phyloP scores from a whole-genome alignment of 2,113 vertebrate genomes.

The Chaetura pelagica region DNA sequence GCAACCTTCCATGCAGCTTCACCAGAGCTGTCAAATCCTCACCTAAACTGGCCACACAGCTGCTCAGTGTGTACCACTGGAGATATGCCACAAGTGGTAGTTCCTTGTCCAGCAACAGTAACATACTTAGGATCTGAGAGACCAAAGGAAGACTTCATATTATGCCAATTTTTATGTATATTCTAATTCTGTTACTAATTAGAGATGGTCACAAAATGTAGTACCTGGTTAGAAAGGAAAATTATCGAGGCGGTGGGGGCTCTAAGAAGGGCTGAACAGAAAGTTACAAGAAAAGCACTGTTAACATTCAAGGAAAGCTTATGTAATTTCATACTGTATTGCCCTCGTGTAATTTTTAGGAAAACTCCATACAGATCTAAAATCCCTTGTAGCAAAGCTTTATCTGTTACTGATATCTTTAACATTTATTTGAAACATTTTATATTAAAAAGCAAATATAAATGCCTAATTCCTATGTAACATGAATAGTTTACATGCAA shows the following conservation, averaged over 20 bases:
- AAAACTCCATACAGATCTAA: background rate
- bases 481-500: background rate
- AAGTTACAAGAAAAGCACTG: background rate
- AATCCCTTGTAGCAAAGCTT: background rate
- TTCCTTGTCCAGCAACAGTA: background rate
- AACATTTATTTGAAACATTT: background rate
- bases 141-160: background rate
- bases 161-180: background rate
- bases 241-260: fast-evolving
- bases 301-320: background rate
- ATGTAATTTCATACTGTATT: constrained; percentile 9
- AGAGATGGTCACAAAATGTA: background rate
- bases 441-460: background rate
- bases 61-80: background rate
- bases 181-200: background rate
- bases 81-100: background rate
- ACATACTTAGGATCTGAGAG: background rate
- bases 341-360: background rate
- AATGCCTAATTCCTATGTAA: background rate
- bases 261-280: background rate
- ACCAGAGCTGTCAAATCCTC: background rate
- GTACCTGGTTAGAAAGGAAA: background rate
- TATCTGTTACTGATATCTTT: background rate
- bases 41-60: background rate
- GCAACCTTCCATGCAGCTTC: background rate